Percentiles rank a stretch among this genome's conserved stretches.
Conservation (phyloP, 2,888 invertebrate genomes). For the Dolomedes plantarius region DNA sequence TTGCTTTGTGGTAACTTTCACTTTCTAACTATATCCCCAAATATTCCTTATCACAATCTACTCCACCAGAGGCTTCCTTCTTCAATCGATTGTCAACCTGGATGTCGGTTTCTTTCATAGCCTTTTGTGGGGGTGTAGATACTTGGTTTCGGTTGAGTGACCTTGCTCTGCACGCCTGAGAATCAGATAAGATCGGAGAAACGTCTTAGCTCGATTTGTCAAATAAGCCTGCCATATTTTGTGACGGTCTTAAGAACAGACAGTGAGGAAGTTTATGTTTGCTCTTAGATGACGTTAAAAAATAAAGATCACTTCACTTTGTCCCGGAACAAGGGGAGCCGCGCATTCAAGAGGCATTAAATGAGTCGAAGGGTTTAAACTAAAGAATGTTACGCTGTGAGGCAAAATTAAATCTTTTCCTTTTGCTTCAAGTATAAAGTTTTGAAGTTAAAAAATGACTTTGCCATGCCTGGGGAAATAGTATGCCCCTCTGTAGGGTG, state of each 20-base stretch:
- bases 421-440: too few species aligned
- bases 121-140: not conserved
- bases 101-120: not conserved
- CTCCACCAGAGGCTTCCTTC: slow-evolving; percentile 3
- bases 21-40: not conserved
- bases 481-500: too few species aligned
- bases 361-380: too few species aligned
- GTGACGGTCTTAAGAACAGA: not conserved
- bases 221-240: not conserved
- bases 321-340: too few species aligned
- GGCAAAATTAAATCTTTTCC: too few species aligned
- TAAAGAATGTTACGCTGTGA: too few species aligned
- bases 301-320: too few species aligned
- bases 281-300: not conserved
- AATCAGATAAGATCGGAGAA: not conserved
- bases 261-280: not conserved
- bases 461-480: too few species aligned
- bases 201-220: not conserved
- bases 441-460: too few species aligned
- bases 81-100: not conserved
- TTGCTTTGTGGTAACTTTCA: not conserved
- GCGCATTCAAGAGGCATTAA: too few species aligned
- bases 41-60: not conserved
- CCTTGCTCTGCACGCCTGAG: not conserved
- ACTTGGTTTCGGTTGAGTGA: not conserved